Evolutionary conservation across 2,888 invertebrate genomes (phyloP).

Genomic region (Mimumesa dahlbomi): DNA sequence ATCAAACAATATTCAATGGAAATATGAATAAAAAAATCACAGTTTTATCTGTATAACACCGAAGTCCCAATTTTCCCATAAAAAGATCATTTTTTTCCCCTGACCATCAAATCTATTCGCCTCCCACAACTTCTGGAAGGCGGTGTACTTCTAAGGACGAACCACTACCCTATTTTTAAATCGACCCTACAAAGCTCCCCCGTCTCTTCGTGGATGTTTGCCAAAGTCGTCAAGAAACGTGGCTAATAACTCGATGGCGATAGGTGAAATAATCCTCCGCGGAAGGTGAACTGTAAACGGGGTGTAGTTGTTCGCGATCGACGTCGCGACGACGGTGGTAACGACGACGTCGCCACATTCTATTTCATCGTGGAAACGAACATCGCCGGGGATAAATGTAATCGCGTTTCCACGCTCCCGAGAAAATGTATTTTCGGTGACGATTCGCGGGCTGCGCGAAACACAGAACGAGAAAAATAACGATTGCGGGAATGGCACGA

Average conservation of each 20-base stretch:
- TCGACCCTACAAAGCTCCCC: conserved; percentile 11
- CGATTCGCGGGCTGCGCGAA: background rate
- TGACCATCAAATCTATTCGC: no score
- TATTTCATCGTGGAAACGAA: background rate
- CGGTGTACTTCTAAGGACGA: conserved; percentile 10
- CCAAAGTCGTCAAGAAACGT: conserved; percentile 26
- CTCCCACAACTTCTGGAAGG: no score
- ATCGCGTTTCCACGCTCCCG: background rate
- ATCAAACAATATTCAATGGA: no score
- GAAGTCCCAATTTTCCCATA: no score
- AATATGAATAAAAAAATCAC: no score
- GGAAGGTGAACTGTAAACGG: conserved; percentile 1
- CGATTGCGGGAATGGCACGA: background rate
- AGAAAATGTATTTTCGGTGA: background rate
- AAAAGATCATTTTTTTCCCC: no score
- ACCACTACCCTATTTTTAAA: conserved; percentile 27
- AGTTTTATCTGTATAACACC: no score
- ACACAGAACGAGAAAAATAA: background rate
- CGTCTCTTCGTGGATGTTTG: conserved; percentile 20
- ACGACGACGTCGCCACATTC: background rate
- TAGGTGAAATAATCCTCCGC: no score
- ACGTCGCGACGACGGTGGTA: conserved; percentile 12
- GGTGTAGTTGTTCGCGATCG: conserved; percentile 6
- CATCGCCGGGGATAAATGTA: background rate
- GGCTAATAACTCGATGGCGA: conserved; percentile 3